phyloP scores from a whole-genome alignment of 1,140 invertebrate genomes.

The Sweltsa coloradensis region DNA sequence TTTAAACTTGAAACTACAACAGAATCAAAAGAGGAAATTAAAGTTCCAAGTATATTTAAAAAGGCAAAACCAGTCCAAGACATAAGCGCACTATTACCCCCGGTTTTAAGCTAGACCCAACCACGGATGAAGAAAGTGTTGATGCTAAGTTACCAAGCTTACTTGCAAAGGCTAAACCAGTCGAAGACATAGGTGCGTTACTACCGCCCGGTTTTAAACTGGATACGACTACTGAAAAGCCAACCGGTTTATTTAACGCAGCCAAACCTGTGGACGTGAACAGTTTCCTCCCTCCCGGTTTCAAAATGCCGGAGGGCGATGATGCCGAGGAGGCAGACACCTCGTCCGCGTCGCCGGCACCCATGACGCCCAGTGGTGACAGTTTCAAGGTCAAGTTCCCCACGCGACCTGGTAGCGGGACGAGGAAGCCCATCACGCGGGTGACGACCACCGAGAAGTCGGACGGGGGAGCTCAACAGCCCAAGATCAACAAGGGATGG shows the following conservation, averaged over 20 bases:
- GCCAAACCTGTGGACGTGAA: constrained; percentile 39
- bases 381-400: constrained; percentile 64
- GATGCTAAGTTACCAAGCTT: constrained; percentile 16
- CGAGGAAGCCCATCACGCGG: constrained; percentile 34
- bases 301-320: constrained; percentile 25
- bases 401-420: constrained; percentile 53
- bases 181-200: constrained; percentile 44
- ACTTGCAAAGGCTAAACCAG: constrained; percentile 32
- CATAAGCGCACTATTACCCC: constrained; percentile 40
- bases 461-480: constrained; percentile 34
- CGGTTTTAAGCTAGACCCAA: constrained; percentile 38
- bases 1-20: constrained; percentile 35
- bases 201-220: constrained; percentile 43
- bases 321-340: constrained; percentile 19
- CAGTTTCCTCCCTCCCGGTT: constrained; percentile 45
- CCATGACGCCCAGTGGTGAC: too few relatives aligned
- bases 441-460: constrained; percentile 19
- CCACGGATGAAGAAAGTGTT: constrained; percentile 2
- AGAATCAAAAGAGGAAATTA: constrained; percentile 21
- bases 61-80: constrained; percentile 37
- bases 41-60: constrained; percentile 21
- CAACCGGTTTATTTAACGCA: constrained; percentile 22
- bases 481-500: constrained; percentile 62
- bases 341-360: constrained; percentile 23
- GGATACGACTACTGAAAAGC: neutral